A percentile compares a stretch with the other conserved stretches of the same genome.
phyloP scores from a whole-genome alignment of 2,888 invertebrate genomes.

The Drosophila paramelanica region DNA sequence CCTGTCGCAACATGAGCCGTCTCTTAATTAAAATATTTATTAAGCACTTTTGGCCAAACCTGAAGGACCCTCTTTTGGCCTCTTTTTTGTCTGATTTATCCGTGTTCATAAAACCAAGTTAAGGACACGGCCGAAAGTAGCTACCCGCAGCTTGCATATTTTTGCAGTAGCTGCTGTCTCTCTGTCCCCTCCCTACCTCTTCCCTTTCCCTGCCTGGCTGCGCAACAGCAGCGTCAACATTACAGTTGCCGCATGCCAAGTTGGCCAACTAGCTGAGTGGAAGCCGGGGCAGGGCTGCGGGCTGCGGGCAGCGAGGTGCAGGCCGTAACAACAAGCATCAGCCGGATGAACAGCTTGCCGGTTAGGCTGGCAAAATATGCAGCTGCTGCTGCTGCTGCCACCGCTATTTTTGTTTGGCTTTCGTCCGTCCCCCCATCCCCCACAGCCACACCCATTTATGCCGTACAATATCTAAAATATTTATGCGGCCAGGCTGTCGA shows the following conservation, averaged over 20 bases:
- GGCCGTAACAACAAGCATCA: slow-evolving; percentile 61
- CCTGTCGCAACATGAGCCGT: slow-evolving; percentile 25
- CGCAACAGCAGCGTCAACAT: slow-evolving; percentile 76
- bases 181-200: slow-evolving; percentile 7
- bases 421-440: not conserved
- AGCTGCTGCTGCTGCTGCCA: slow-evolving; percentile 38
- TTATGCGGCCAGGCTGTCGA: slow-evolving; percentile 69
- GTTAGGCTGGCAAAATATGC: slow-evolving; percentile 73
- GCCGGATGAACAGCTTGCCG: slow-evolving; percentile 74
- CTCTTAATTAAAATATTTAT: slow-evolving; percentile 76
- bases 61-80: not conserved
- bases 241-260: slow-evolving; percentile 73
- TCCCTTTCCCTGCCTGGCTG: slow-evolving; percentile 3
- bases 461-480: slow-evolving; percentile 72
- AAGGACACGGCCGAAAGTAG: slow-evolving; percentile 16
- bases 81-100: too few relatives aligned
- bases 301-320: not conserved
- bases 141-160: slow-evolving; percentile 43
- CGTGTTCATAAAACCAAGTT: slow-evolving; percentile 36
- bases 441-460: not conserved
- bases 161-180: slow-evolving; percentile 33
- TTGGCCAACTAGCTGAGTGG: slow-evolving; percentile 63
- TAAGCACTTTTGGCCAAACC: slow-evolving; percentile 57
- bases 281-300: not conserved
- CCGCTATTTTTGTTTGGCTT: slow-evolving; percentile 6